Base-by-base conservation (phyloP, 2,113 vertebrate genomes). In the Ammospiza nelsoni region DNA sequence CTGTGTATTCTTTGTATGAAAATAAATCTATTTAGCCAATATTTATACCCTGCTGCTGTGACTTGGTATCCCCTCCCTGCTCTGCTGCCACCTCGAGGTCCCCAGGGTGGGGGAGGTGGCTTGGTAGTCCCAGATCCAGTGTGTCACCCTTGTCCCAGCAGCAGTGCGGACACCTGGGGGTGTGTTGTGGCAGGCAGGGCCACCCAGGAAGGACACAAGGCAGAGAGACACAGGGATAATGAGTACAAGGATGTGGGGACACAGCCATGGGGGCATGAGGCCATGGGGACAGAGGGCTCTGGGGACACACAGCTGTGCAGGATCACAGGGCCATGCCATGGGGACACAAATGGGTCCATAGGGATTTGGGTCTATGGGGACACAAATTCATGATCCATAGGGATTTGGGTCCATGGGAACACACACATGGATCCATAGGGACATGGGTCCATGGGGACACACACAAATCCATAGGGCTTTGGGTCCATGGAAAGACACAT, bases 1-100 rank as follows among this genome's bases (percentile, higher is more conserved):
- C 90, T 89, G 76, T 96, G 92, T 97, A 95, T 96, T 95, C 96
- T 97, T 97, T 97, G 95, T 97, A 97, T 96, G 95, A 97, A 97
- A 97, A 97, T 97, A 97, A 97, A 97, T 97, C 94, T 97, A 97
- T 97, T 97, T 97, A 97, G 97, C 97, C 96, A 97, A 86, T 97
- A 97, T 97, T 97, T 97, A 95, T 96, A 93, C 61, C 52, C 58
- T 2, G 10, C 18, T 11, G 37, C 58, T 5, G 2, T 55, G 29
- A 9, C 31, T 57, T 89, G 22, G 15, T 80, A 72, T 84, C 52
- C 62, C 31, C 9, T 27, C 35, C 7, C 18, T 4, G 33, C 65
- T 75, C 29, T 58, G 72, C 11, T 80, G 67, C 29, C 76, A 43
- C 33, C 35, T 35, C 3, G 0, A 5, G 35, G 68, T 35, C 37